Conservation (phyloP, 2,113 vertebrate genomes). For the Elephantulus edwardii region DNA sequence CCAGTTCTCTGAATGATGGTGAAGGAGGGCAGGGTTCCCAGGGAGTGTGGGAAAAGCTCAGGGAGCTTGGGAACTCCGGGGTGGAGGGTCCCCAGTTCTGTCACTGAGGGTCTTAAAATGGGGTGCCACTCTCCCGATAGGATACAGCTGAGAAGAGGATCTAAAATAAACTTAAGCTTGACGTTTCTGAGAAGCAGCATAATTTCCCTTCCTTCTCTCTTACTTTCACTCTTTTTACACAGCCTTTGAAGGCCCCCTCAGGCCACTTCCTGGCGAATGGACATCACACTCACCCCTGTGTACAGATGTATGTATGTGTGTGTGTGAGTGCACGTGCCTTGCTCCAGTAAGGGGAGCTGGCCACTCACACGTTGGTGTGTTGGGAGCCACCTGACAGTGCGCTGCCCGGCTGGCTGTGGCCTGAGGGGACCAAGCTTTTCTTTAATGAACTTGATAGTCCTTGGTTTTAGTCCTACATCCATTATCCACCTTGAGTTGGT, state of each 20-base stretch:
- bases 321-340: fast-evolving
- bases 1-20: no score
- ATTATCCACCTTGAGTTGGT: no score
- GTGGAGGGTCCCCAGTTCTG: neutral
- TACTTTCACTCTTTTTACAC: neutral
- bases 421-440: slow-evolving; percentile 90
- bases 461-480: no score
- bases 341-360: neutral
- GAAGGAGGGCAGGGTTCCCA: neutral
- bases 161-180: slow-evolving; percentile 51
- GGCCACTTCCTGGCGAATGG: neutral
- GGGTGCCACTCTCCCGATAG: slow-evolving; percentile 26
- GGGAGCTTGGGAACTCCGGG: neutral
- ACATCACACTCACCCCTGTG: fast-evolving
- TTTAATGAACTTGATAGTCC: no score
- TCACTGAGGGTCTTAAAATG: neutral
- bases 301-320: fast-evolving
- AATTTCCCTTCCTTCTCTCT: neutral
- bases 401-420: slow-evolving; percentile 79
- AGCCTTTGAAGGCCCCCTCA: neutral
- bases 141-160: neutral
- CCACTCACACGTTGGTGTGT: slow-evolving; percentile 92
- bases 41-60: neutral
- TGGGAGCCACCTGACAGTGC: slow-evolving; percentile 81
- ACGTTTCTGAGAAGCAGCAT: slow-evolving; percentile 55